Evolutionary conservation across 2,113 vertebrate species (phyloP).

Genomic region (Nyctereutes procyonoides): DNA sequence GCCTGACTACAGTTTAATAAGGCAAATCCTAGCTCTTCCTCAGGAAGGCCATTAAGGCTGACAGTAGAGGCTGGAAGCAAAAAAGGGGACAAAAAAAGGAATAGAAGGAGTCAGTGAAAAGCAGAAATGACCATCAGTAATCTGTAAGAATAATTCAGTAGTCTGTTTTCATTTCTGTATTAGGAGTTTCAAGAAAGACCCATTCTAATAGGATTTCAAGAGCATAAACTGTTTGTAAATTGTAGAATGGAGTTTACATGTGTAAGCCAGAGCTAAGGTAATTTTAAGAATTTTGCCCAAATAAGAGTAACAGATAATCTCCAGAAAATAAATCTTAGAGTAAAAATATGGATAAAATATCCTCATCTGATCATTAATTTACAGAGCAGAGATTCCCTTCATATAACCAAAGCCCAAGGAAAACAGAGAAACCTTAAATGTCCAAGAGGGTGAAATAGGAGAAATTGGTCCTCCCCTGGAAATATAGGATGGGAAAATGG

Average conservation of each 20-base stretch:
- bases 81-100: not conserved
- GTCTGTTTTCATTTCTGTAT: not conserved
- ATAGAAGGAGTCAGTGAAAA: not conserved
- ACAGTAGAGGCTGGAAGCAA: not conserved
- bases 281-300: not conserved
- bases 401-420: not conserved
- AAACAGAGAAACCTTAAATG: not conserved
- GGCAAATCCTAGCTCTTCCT: not conserved
- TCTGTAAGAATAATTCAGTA: not conserved
- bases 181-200: not conserved
- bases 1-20: not conserved
- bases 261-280: not conserved
- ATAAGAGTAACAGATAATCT: not conserved
- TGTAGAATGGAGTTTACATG: not conserved
- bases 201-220: not conserved
- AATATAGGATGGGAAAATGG: not conserved
- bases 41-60: not conserved
- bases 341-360: not conserved
- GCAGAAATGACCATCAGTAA: not conserved
- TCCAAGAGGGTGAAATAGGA: not conserved
- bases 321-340: not conserved
- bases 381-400: not conserved
- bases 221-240: not conserved
- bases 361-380: not conserved
- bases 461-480: not conserved